Percentiles rank a stretch among this genome's conserved stretches.
Conservation (phyloP, 1,140 invertebrate genomes). For the Brachionus calyciflorus region DNA sequence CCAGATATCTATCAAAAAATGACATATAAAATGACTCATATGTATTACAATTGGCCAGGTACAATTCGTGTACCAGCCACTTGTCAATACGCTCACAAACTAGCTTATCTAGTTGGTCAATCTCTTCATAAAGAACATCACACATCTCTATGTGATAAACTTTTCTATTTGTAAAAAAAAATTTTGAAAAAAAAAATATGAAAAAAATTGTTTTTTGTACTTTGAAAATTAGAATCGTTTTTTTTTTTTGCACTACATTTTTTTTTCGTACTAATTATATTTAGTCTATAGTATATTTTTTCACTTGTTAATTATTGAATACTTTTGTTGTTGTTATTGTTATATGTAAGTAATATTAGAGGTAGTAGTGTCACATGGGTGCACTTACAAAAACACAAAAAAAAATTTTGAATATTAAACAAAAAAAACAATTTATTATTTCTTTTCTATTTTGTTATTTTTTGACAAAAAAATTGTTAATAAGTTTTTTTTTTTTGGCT, state of each 20-base stretch:
- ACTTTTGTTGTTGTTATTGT: no score
- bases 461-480: neutral
- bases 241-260: neutral
- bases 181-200: neutral
- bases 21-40: constrained; percentile 75
- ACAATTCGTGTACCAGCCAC: constrained; percentile 81
- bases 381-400: no score
- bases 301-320: no score
- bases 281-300: no score
- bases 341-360: no score
- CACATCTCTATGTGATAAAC: constrained; percentile 55
- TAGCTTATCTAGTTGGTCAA: constrained; percentile 75
- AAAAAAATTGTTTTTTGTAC: neutral
- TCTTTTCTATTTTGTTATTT: no score
- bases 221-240: constrained; percentile 15
- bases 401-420: no score
- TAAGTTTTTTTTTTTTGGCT: neutral
- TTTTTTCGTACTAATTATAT: no score
- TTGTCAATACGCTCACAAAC: constrained; percentile 75
- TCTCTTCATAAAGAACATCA: constrained; percentile 66
- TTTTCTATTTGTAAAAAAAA: constrained; percentile 60
- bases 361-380: no score
- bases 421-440: no score
- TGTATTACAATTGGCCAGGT: constrained; percentile 85
- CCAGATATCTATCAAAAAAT: constrained; percentile 74